A percentile compares a stretch with the other conserved stretches of the same genome.
Conservation (phyloP, 2,113 vertebrate species). For the Miniopterus natalensis region DNA sequence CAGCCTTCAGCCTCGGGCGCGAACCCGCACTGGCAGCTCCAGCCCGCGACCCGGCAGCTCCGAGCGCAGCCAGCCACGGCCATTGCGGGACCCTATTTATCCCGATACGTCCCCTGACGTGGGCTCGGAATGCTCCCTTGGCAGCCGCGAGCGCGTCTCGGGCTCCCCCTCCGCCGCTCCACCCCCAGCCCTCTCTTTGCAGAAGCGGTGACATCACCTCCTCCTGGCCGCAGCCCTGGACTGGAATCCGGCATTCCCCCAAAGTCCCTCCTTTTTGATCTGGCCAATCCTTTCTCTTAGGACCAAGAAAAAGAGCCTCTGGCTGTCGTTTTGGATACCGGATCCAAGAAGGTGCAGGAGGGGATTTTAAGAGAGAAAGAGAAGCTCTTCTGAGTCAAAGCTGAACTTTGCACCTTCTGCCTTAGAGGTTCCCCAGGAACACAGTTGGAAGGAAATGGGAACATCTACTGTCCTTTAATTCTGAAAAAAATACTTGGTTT, state of each 20-base stretch:
- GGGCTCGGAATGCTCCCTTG: constrained; percentile 72
- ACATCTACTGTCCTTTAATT: background rate
- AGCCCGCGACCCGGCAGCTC: background rate
- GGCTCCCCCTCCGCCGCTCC: constrained; percentile 29
- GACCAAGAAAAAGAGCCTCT: constrained; percentile 15
- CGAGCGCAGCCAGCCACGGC: constrained; percentile 76
- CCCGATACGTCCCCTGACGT: constrained; percentile 85
- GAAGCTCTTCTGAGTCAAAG: background rate
- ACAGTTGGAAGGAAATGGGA: background rate
- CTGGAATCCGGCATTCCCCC: constrained; percentile 74
- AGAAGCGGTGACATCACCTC: constrained; percentile 86
- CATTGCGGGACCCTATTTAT: constrained; percentile 86
- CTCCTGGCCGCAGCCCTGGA: constrained; percentile 78
- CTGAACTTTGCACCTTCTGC: background rate
- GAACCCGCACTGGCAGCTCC: background rate
- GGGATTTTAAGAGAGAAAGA: background rate
- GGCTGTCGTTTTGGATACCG: constrained; percentile 58
- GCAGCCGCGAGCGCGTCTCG: constrained; percentile 31
- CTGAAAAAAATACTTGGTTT: background rate
- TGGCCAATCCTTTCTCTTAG: constrained; percentile 58
- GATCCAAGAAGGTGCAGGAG: constrained; percentile 60
- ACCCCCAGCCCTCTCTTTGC: constrained; percentile 67
- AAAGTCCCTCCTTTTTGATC: constrained; percentile 62
- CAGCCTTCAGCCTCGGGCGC: constrained; percentile 8
- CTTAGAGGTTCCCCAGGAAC: background rate